A percentile compares a stretch with the other conserved stretches of the same genome.
These are phyloP conservation scores for Drosophila robusta DNA, from an alignment of 2,888 invertebrate species.

Conservation along the genomic window DNA sequence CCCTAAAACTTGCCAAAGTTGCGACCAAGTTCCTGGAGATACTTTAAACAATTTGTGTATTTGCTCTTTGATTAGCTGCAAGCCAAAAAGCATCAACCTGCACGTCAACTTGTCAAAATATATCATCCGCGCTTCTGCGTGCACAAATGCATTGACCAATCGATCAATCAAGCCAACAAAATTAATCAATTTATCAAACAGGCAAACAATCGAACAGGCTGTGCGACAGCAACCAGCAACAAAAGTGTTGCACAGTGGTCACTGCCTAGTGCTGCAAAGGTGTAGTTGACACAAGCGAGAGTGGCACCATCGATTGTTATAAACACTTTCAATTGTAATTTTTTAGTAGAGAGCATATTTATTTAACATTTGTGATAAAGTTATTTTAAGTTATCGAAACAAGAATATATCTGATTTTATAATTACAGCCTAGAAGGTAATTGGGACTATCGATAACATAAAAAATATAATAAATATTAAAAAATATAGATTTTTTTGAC, in stretches of 20 bases:
- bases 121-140: background rate
- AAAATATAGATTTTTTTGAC: too few relatives aligned
- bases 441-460: too few relatives aligned
- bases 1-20: conserved; percentile 1
- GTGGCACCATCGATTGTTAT: background rate
- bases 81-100: conserved; percentile 14
- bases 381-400: too few relatives aligned
- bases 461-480: too few relatives aligned
- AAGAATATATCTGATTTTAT: too few relatives aligned
- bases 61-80: background rate
- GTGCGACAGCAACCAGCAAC: background rate
- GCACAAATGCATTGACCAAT: conserved; percentile 17
- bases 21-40: background rate
- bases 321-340: too few relatives aligned
- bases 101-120: background rate
- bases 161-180: conserved; percentile 18
- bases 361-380: too few relatives aligned
- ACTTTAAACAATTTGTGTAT: background rate
- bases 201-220: background rate
- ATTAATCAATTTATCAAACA: conserved; percentile 7
- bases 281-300: too few relatives aligned
- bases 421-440: too few relatives aligned
- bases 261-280: too few relatives aligned
- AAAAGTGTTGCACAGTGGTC: background rate
- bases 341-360: too few relatives aligned